Evolutionary conservation across 2,113 vertebrate species (phyloP).

Genomic region (Ursus arctos): DNA sequence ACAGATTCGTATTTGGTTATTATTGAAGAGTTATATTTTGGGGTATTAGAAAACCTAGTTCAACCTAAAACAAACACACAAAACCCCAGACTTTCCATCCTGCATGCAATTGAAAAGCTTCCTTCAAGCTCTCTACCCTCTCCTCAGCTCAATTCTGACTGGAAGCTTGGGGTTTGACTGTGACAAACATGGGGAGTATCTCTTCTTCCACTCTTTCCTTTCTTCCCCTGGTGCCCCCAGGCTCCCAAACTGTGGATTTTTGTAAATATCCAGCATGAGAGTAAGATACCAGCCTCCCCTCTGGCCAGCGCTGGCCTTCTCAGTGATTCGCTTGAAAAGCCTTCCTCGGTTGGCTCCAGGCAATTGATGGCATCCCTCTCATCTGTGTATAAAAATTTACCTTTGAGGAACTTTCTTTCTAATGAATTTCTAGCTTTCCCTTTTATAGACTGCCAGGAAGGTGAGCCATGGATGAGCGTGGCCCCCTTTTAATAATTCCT

Average conservation of each 20-base stretch:
- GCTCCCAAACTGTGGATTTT: background rate
- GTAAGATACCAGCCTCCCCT: background rate
- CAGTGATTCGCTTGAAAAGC: background rate
- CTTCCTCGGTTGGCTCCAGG: background rate
- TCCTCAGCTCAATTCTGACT: background rate
- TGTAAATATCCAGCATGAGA: background rate
- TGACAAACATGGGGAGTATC: background rate
- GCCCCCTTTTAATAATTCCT: background rate
- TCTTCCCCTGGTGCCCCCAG: background rate
- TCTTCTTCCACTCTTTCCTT: background rate
- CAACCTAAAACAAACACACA: background rate
- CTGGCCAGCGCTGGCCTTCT: background rate
- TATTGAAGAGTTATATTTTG: background rate
- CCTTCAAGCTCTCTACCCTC: background rate
- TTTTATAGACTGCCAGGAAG: background rate
- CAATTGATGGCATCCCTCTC: background rate
- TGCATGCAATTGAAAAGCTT: background rate
- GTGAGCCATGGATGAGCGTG: background rate
- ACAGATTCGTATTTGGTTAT: background rate
- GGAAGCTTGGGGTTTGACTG: background rate
- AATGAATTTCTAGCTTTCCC: background rate
- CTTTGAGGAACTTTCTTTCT: background rate
- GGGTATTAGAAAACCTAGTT: background rate
- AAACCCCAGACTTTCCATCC: background rate
- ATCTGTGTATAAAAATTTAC: background rate